Evolutionary conservation across 2,888 invertebrate species (phyloP).

Genomic region (Lasius fuliginosus): DNA sequence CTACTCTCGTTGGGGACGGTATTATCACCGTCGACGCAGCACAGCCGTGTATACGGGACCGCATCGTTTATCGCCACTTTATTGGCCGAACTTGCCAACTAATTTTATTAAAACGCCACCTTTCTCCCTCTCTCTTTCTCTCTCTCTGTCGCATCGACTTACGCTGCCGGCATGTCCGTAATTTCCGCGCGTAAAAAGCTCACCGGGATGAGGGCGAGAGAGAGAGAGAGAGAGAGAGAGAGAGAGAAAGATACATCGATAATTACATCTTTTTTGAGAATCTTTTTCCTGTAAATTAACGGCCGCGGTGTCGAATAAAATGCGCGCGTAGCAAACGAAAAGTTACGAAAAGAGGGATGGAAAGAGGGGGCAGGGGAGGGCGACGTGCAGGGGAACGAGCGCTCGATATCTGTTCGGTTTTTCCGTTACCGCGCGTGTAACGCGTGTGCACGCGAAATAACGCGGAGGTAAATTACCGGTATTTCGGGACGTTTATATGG

Average conservation of each 20-base stretch:
- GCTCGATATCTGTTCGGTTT: conserved; percentile 70
- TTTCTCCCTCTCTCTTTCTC: background rate
- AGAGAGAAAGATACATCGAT: background rate
- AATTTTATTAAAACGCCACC: conserved; percentile 80
- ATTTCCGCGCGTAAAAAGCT: conserved; percentile 28
- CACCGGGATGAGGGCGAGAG: background rate
- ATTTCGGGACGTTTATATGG: conserved; percentile 70
- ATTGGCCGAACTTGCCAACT: conserved; percentile 79
- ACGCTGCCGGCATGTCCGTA: background rate
- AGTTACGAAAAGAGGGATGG: background rate
- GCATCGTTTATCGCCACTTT: conserved; percentile 78
- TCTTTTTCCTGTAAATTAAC: conserved; percentile 33
- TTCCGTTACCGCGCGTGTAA: conserved; percentile 43
- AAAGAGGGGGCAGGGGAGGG: background rate
- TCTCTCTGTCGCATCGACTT: background rate
- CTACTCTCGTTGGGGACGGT: conserved; percentile 71
- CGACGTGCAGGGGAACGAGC: conserved; percentile 53
- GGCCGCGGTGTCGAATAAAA: background rate
- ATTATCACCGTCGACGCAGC: conserved; percentile 79
- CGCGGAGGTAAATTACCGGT: conserved; percentile 68
- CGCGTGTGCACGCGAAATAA: conserved; percentile 62
- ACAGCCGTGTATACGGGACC: conserved; percentile 66
- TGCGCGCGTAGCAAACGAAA: conserved; percentile 19
- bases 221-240: background rate
- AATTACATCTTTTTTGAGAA: conserved; percentile 38